These are phyloP conservation scores for Dipodomys stephensi DNA, from an alignment of 2,113 vertebrate genomes.

Conservation along the genomic window DNA sequence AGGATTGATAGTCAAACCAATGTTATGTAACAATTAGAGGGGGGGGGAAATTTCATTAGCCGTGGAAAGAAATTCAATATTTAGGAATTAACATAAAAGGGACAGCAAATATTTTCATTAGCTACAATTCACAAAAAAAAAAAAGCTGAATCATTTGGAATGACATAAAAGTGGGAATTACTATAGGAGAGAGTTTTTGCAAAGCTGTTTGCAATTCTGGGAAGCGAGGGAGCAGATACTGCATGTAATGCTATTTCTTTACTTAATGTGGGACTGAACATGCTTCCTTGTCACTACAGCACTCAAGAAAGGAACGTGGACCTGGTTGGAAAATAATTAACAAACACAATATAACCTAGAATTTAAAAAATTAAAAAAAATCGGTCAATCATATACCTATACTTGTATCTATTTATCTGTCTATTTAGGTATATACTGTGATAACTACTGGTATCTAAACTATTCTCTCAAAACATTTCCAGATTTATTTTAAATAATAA, in stretches of 20 bases:
- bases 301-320: not conserved
- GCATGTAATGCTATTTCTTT: not conserved
- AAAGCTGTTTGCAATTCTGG: not conserved
- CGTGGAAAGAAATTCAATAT: not conserved
- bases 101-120: not conserved
- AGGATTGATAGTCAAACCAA: conserved; percentile 8
- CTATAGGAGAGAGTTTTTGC: not conserved
- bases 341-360: not conserved
- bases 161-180: not conserved
- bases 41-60: not conserved
- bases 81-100: not conserved
- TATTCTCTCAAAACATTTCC: conserved; percentile 48
- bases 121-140: not conserved
- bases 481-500: conserved; percentile 50
- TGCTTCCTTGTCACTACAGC: not conserved
- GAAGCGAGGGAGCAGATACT: too few relatives aligned
- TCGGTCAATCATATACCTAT: not conserved
- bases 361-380: not conserved
- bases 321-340: not conserved
- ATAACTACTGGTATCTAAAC: conserved; percentile 27
- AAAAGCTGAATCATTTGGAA: not conserved
- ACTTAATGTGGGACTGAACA: not conserved
- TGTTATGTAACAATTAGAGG: not conserved
- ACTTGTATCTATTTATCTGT: not conserved
- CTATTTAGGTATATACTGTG: not conserved